These are phyloP conservation scores for Heterocephalus glaber DNA, from an alignment of 2,113 vertebrate genomes.

Conservation along the genomic window DNA sequence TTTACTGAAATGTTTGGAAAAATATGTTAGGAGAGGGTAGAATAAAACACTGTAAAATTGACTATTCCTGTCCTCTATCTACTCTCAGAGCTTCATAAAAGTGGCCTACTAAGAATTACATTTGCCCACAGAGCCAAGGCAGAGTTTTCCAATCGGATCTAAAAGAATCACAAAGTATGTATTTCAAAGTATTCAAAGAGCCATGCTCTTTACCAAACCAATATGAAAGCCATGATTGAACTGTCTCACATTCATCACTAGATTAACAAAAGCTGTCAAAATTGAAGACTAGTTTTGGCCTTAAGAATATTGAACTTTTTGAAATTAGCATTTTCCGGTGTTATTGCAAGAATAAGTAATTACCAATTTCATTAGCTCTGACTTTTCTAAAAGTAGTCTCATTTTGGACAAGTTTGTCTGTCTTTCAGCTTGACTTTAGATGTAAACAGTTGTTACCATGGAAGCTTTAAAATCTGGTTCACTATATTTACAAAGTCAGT, in stretches of 20 bases:
- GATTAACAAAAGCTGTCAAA: constrained; percentile 37
- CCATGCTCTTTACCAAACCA: background rate
- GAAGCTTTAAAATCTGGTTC: background rate
- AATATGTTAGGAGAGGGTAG: background rate
- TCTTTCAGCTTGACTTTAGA: constrained; percentile 19
- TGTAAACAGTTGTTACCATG: background rate
- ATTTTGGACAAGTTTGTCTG: background rate
- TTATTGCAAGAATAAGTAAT: constrained; percentile 20
- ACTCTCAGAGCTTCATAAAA: background rate
- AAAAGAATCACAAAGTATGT: background rate
- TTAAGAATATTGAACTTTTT: constrained; percentile 18
- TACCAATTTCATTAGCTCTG: constrained; percentile 16
- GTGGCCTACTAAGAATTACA: background rate
- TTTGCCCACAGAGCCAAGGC: background rate
- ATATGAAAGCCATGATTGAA: background rate
- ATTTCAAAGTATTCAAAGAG: background rate
- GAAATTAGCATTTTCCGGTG: background rate
- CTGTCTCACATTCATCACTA: background rate
- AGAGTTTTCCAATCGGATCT: background rate
- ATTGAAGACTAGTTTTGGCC: background rate
- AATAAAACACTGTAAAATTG: background rate
- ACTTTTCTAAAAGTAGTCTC: background rate
- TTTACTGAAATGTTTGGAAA: background rate
- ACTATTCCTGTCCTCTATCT: background rate
- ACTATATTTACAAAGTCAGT: background rate